phyloP scores from a whole-genome alignment of 2,797 vertebrate species.

The Manis javanica region DNA sequence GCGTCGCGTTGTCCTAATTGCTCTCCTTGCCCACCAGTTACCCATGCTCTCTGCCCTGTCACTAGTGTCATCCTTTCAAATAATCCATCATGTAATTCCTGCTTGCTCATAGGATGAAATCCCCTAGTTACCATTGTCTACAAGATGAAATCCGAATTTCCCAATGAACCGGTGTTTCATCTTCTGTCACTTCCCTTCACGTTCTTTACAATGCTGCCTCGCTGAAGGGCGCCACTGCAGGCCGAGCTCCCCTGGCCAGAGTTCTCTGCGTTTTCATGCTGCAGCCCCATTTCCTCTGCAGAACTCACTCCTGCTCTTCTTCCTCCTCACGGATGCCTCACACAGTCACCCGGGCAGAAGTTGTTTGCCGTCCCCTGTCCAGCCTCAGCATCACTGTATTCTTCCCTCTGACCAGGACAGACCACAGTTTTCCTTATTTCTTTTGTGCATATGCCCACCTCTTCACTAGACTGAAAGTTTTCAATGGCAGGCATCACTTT shows the following conservation, averaged over 20 bases:
- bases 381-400: background rate
- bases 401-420: background rate
- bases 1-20: background rate
- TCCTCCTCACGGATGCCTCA: background rate
- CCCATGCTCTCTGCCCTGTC: background rate
- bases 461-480: background rate
- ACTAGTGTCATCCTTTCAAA: background rate
- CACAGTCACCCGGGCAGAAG: background rate
- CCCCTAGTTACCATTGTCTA: fast-evolving
- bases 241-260: background rate
- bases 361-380: background rate
- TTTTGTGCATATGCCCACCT: background rate
- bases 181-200: background rate
- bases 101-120: background rate
- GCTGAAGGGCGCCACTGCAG: fast-evolving
- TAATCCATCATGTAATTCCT: background rate
- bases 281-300: background rate
- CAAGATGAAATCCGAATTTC: background rate
- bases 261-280: background rate
- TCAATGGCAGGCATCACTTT: background rate
- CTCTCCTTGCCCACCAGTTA: background rate
- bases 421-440: background rate
- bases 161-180: background rate
- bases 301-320: background rate
- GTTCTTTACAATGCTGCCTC: fast-evolving